These are phyloP conservation scores for Cyrtodaria siliqua DNA, from an alignment of 2,888 invertebrate genomes.

Conservation along the genomic window DNA sequence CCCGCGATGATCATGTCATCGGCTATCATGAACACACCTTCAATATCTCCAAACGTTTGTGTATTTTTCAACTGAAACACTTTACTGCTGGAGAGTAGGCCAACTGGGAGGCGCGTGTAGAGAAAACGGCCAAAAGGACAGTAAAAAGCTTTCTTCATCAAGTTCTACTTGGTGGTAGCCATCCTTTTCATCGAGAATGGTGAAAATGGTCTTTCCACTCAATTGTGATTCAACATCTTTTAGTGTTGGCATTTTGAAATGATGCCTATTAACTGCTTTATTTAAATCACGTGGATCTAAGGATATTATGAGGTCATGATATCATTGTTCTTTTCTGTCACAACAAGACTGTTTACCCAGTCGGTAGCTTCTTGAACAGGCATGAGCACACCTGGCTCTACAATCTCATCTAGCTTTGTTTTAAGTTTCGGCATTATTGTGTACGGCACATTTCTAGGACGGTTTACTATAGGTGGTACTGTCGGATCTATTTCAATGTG, in stretches of 20 bases:
- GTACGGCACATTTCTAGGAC: constrained; percentile 14
- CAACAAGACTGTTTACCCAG: no score
- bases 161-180: constrained; percentile 59
- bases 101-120: constrained; percentile 56
- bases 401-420: constrained; percentile 38
- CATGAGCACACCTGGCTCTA: constrained; percentile 10
- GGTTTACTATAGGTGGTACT: constrained; percentile 11
- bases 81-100: constrained; percentile 46
- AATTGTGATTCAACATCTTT: no score
- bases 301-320: constrained; percentile 29
- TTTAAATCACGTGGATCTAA: no score
- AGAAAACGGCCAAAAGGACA: constrained; percentile 51
- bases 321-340: constrained; percentile 42
- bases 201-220: no score
- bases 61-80: constrained; percentile 49
- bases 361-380: no score
- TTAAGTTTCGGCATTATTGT: constrained; percentile 13
- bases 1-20: constrained; percentile 61
- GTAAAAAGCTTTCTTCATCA: constrained; percentile 54
- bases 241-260: no score
- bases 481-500: not conserved
- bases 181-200: no score
- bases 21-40: constrained; percentile 42
- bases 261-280: no score
- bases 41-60: constrained; percentile 39